Evolutionary conservation across 2,888 invertebrate genomes (phyloP).

Genomic region (Papilio protenor): DNA sequence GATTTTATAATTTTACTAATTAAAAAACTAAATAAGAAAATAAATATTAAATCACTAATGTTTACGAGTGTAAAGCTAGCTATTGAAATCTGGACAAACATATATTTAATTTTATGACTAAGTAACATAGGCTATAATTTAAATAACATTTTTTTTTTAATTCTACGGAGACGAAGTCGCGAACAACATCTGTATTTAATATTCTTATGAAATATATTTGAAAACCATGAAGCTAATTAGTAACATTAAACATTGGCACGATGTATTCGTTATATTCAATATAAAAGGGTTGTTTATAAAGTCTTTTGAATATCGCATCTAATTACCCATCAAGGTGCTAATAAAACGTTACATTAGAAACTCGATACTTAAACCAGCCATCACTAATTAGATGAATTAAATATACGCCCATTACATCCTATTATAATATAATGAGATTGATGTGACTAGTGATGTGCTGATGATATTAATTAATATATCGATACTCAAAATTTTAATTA

Average conservation of each 20-base stretch:
- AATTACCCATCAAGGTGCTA: slow-evolving; percentile 8
- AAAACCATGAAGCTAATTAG: neutral
- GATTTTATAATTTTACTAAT: neutral
- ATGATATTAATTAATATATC: neutral
- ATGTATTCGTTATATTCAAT: neutral
- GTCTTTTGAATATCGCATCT: slow-evolving; percentile 1
- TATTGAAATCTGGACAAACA: neutral
- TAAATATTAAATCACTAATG: too few relatives aligned
- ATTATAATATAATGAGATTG: slow-evolving; percentile 41
- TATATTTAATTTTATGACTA: too few relatives aligned
- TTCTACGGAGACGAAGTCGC: too few relatives aligned
- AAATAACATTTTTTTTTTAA: too few relatives aligned
- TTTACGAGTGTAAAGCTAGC: neutral
- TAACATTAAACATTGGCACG: neutral
- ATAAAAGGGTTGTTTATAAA: slow-evolving; percentile 11
- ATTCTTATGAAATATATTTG: neutral
- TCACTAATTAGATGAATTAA: slow-evolving; percentile 46
- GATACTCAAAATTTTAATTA: neutral
- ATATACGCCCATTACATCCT: slow-evolving; percentile 43
- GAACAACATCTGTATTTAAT: too few relatives aligned
- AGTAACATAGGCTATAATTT: too few relatives aligned
- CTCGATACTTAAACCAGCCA: slow-evolving; percentile 36
- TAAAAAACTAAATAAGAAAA: too few relatives aligned
- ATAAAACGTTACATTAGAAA: slow-evolving; percentile 34
- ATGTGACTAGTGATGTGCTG: slow-evolving; percentile 42